A percentile compares a stretch with the other conserved stretches of the same genome.
These are phyloP conservation scores for Drosophila ananassae DNA, from an alignment of 1,140 invertebrate genomes.

Conservation along the genomic window DNA sequence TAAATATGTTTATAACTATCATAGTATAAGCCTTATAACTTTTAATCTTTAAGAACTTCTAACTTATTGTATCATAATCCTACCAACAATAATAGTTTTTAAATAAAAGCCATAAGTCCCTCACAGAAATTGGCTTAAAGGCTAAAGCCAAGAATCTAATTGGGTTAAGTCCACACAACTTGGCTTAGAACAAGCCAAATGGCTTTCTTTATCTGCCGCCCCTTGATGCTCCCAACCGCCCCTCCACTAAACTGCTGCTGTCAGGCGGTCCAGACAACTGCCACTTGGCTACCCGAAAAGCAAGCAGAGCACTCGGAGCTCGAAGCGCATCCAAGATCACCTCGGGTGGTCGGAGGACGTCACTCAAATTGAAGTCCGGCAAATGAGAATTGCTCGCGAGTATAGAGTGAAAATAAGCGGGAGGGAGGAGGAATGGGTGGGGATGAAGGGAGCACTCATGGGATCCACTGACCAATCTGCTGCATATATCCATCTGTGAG, in stretches of 20 bases:
- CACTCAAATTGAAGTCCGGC: slow-evolving; percentile 79
- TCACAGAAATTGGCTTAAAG: slow-evolving; percentile 11
- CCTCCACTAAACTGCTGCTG: slow-evolving; percentile 34
- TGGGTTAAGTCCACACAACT: slow-evolving; percentile 21
- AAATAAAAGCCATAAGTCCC: background rate
- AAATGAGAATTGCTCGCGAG: slow-evolving; percentile 66
- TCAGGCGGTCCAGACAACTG: slow-evolving; percentile 47
- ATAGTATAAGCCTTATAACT: too few species aligned
- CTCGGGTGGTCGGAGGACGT: slow-evolving; percentile 75
- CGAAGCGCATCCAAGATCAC: slow-evolving; percentile 22
- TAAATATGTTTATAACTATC: too few species aligned
- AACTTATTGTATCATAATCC: too few species aligned
- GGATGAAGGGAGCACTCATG: background rate
- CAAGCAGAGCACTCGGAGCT: slow-evolving; percentile 9
- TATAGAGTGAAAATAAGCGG: background rate
- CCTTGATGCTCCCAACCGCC: background rate
- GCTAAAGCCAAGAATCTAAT: slow-evolving; percentile 3
- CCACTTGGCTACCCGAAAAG: slow-evolving; percentile 58
- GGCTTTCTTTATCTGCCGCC: background rate
- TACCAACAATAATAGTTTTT: background rate
- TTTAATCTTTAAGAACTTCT: too few species aligned
- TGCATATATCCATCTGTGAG: slow-evolving; percentile 34
- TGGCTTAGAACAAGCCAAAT: slow-evolving; percentile 33
- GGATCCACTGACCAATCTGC: slow-evolving; percentile 39
- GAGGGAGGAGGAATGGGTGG: too few species aligned